Evolutionary conservation across 2,888 invertebrate species (phyloP), one percentile per base, ranked within the genome.

Genomic region (Auanema freiburgensis): DNA sequence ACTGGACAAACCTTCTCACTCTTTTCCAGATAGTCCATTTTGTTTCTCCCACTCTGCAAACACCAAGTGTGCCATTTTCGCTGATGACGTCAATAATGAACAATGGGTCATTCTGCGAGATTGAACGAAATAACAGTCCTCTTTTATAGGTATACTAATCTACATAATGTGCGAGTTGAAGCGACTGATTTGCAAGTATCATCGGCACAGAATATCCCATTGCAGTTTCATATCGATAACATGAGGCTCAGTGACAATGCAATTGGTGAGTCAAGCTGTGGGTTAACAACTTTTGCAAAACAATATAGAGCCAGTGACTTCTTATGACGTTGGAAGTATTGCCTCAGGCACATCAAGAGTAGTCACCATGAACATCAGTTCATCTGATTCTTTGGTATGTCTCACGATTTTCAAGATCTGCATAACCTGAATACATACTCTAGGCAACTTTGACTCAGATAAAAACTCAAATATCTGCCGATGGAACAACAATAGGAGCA

Each of bases 11-110:
- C n/a, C n/a, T n/a, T n/a, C n/a, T n/a, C n/a, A n/a, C n/a, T 16
- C 46, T 5, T 5, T 33, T 33, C 8, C 33, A 33, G 33, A 33
- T 33, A 33, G 33, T 33, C 8, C 33, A 33, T 8, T 33, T 33
- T 8, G 33, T 33, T 3, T 3, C 33, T 5, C 33, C 33, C 3
- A 33, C 33, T 33, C 33, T 33, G 8, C 33, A 33, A 33, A 5
- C 33, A 33, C 8, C 33, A 33, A 33, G 56, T 10, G 11, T n/a
- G 8, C 63, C 57, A 21, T 71, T 71, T 50, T 73, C 72, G 1
- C 49, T 71, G 12, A 65, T 66, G 25, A 66, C 65, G 10, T 63
- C 70, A 5, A 67, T 73, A n/a, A 69, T 73, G n/a, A 73, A 73
- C 57, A 67, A 64, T 11, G 73, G 73, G 59, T 59, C 10, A 16